Base-by-base conservation (phyloP, 2,797 vertebrate genomes). In the Pampus argenteus region DNA sequence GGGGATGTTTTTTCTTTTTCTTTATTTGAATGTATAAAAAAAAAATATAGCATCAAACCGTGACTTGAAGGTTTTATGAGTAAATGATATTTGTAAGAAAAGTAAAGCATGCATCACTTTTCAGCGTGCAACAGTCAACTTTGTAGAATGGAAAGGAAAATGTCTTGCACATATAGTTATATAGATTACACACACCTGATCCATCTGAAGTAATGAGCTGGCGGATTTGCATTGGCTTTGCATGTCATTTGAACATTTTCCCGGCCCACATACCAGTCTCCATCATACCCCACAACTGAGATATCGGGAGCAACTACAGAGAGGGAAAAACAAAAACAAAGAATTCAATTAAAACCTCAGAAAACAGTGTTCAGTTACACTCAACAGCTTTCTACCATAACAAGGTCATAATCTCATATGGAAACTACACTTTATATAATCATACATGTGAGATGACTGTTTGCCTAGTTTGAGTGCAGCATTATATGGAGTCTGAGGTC, bases 221-320 rank as follows among this genome's bases (percentile, higher is more conserved):
- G 94, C 23, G 98, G 98, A 93, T 99, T 99, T 79, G 98, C 95
- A 67, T 98, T 97, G 81, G 97, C 97, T 92, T 96, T 96, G 92
- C 98, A 99, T 6, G 91, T 96, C 79, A 99, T 96, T 86, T 97
- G 96, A 88, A 98, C 96, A 9, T 97, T 95, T 83, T 94, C 95
- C 84, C 96, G 95, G 78, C 98, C 97, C 60, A 97, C 93, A 80
- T 95, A 96, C 98, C 98, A 99, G 91, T 99, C 97, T 44, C 96
- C 96, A 90, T 99, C 97, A 82, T 98, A 99, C 17, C 98, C 98
- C 82, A 96, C 95, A 66, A 98, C 94, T 17, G 95, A 95, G 88
- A 99, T 96, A 87, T 99, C 97, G 58, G 98, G 98, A 58, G 97
- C 96, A 94, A 96, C 98, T 99, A 87, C 26, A 88, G 85, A 58